Conservation (phyloP, 2,888 invertebrate genomes). For the Dione vanillae region DNA sequence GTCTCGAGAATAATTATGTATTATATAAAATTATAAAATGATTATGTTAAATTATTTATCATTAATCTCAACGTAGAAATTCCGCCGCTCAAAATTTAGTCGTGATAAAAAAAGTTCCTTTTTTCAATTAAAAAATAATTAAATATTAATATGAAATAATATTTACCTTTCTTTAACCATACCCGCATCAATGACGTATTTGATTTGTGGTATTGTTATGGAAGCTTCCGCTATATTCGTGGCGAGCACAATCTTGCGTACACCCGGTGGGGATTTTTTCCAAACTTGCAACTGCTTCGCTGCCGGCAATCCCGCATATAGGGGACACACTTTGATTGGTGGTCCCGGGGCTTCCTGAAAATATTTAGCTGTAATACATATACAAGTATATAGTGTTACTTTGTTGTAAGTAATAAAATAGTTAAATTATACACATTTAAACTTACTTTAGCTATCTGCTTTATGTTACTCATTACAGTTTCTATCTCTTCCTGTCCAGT, state of each 20-base stretch:
- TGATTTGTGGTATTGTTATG: constrained; percentile 96
- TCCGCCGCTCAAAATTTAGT: too few species aligned
- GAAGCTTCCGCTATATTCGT: constrained; percentile 99
- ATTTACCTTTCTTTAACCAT: constrained; percentile 93
- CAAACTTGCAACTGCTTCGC: constrained; percentile 95
- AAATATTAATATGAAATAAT: background rate
- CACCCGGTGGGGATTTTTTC: constrained; percentile 87
- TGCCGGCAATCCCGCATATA: constrained; percentile 96
- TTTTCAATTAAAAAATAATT: background rate
- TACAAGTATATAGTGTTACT: constrained; percentile 8
- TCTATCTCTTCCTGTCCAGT: constrained; percentile 99
- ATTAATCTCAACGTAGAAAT: too few species aligned
- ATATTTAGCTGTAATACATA: constrained; percentile 42
- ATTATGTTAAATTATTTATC: too few species aligned
- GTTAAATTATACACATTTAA: background rate
- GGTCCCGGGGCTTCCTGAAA: constrained; percentile 85
- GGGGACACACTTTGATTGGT: constrained; percentile 90
- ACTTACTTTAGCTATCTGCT: constrained; percentile 87
- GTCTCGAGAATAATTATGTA: too few species aligned
- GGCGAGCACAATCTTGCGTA: constrained; percentile 95
- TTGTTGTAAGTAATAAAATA: background rate
- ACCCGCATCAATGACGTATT: constrained; percentile 95
- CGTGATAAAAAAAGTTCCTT: too few species aligned
- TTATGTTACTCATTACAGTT: constrained; percentile 89
- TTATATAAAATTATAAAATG: too few species aligned